Evolutionary conservation across 30 jellyfish, hydroid and myxozoan species (phyloP).

Genomic region (Aurelia coerulea): DNA sequence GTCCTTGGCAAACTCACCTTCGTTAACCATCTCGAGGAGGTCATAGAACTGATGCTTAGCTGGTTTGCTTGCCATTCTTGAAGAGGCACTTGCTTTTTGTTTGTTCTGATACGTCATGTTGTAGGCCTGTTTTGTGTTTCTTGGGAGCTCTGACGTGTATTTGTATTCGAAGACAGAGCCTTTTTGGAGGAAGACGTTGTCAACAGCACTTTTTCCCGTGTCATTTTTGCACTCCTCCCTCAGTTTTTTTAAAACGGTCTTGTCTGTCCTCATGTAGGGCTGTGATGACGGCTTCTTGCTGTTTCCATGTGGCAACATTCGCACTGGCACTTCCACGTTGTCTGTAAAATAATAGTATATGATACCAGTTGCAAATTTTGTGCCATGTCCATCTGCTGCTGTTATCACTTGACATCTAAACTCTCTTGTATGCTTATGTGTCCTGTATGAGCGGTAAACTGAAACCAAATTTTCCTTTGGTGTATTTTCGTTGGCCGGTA

Average conservation of each 20-base stretch:
- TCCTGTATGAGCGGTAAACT: neutral
- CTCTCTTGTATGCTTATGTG: neutral
- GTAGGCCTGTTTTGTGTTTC: no score
- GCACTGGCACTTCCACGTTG: neutral
- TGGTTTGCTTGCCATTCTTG: no score
- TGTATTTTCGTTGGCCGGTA: neutral
- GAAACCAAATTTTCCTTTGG: neutral
- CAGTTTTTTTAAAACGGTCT: neutral
- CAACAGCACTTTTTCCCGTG: no score
- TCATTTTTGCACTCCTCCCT: neutral
- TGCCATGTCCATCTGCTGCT: neutral
- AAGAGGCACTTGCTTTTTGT: no score
- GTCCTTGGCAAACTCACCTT: neutral
- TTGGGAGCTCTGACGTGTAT: no score
- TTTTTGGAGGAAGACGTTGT: no score
- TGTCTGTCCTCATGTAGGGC: neutral
- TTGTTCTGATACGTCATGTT: no score
- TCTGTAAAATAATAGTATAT: neutral
- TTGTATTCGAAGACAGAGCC: no score
- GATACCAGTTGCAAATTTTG: neutral
- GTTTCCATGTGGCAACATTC: neutral
- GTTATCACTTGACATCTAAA: neutral
- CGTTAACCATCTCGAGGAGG: no score
- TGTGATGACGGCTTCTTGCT: neutral
- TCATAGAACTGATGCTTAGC: no score